Evolutionary conservation across 2,797 vertebrate species (phyloP), one percentile per base, ranked within the genome.

Genomic region (Etheostoma nigrum): DNA sequence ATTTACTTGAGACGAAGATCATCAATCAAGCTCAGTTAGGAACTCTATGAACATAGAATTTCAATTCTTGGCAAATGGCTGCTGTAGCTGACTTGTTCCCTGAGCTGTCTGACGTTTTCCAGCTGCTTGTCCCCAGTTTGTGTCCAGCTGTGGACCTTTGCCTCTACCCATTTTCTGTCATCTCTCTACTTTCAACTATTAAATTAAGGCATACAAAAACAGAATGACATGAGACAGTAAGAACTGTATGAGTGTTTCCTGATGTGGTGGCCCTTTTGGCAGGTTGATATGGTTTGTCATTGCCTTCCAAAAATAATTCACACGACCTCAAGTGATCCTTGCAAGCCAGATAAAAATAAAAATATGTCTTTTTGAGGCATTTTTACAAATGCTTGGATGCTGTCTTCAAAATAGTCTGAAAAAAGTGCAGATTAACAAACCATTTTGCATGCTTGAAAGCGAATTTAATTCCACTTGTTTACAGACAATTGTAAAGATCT

Each of bases 291-390:
- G 36, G 10, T 47, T 59, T 40, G 4, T 19, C 33, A 45, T 0
- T 44, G 15, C 14, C 11, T 15, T 54, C 12, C n/a, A 53, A 54
- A 44, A 75, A 67, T 53, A 19, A 23, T 45, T 25, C n/a, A 73
- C 19, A 62, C 1, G 1, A 52, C 33, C 19, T 6, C 11, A 3
- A 1, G 57, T 53, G 51, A 15, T 49, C 23, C 14, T 30, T 49
- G 49, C 25, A 40, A 40, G 36, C 9, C 57, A 64, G 54, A 6
- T 54, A 45, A 65, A 65, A 4, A 48, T 27, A 9, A 54, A 72
- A 55, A 48, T 16, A 19, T 33, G 62, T 21, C 2, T 0, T 64
- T 63, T 52, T 40, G 6, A 48, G n/a, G 7, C n/a, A 4, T 64
- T 75, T 51, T 61, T 40, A 36, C 9, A 30, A 19, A 51, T 8